Conservation (phyloP, 2,113 vertebrate genomes). For the Chaetodon auriga region DNA sequence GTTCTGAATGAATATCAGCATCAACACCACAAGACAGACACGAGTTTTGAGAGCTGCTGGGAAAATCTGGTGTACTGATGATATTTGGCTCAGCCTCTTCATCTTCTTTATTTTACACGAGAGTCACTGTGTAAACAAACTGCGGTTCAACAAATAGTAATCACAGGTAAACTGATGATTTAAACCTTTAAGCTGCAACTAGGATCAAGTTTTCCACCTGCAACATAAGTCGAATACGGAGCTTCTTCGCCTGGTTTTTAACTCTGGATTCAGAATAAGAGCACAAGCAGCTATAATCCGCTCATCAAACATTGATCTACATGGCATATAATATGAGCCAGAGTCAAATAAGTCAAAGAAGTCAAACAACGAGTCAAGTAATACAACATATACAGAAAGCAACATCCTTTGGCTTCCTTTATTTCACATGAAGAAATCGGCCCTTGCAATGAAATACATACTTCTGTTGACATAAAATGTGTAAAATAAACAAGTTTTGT, state of each 20-base stretch:
- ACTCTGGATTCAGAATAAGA: constrained; percentile 30
- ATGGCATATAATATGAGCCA: background rate
- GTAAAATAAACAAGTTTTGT: background rate
- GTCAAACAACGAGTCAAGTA: too few species aligned
- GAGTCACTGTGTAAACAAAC: background rate
- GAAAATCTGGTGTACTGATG: constrained; percentile 49
- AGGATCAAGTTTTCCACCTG: background rate
- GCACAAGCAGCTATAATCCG: constrained; percentile 58
- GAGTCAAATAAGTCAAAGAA: background rate
- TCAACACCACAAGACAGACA: constrained; percentile 52
- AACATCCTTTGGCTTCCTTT: background rate
- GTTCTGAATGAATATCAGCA: constrained; percentile 57
- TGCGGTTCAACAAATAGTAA: constrained; percentile 13
- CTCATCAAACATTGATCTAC: background rate
- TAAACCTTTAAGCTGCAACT: constrained; percentile 7
- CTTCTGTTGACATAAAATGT: background rate
- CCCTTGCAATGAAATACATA: background rate
- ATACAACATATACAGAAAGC: background rate
- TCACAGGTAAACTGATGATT: constrained; percentile 16
- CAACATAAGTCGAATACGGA: background rate
- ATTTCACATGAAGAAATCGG: background rate
- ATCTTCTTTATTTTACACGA: constrained; percentile 41
- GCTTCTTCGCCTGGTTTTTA: constrained; percentile 27
- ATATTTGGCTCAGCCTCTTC: constrained; percentile 35
- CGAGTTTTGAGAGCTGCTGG: constrained; percentile 44